Conservation (phyloP, 35 echinoderm and acorn worm species). For the Ptychodera flava region DNA sequence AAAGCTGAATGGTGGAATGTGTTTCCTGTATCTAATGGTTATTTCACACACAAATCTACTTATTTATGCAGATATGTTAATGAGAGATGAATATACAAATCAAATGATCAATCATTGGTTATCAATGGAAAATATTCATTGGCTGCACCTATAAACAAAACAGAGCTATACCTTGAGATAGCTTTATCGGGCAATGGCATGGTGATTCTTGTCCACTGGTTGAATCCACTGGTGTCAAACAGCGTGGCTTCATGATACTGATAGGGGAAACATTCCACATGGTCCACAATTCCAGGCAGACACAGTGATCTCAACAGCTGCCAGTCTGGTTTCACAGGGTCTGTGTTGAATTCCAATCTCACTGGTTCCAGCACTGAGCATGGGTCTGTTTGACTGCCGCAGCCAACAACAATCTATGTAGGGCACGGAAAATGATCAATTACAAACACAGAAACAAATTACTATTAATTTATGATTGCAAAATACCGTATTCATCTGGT, state of each 20-base stretch:
- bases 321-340: slow-evolving; percentile 47
- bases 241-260: slow-evolving; percentile 48
- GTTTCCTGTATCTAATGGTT: too few species aligned
- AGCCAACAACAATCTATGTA: slow-evolving; percentile 94
- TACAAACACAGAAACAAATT: too few species aligned
- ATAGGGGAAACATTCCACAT: slow-evolving; percentile 32
- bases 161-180: slow-evolving; percentile 73
- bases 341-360: slow-evolving; percentile 62
- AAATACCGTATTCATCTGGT: too few species aligned
- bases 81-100: too few species aligned
- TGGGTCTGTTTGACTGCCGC: slow-evolving; percentile 33
- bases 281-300: slow-evolving; percentile 37
- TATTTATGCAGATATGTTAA: too few species aligned
- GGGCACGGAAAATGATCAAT: too few species aligned
- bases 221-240: slow-evolving; percentile 58
- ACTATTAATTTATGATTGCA: too few species aligned
- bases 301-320: slow-evolving; percentile 49
- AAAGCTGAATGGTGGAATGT: too few species aligned
- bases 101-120: too few species aligned
- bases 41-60: too few species aligned
- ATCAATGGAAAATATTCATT: too few species aligned
- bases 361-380: slow-evolving; percentile 47
- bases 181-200: slow-evolving; percentile 46
- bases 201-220: slow-evolving; percentile 65
- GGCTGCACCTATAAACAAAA: too few species aligned